Evolutionary conservation across 2,113 vertebrate genomes (phyloP).

Genomic region (Noctilio leporinus): DNA sequence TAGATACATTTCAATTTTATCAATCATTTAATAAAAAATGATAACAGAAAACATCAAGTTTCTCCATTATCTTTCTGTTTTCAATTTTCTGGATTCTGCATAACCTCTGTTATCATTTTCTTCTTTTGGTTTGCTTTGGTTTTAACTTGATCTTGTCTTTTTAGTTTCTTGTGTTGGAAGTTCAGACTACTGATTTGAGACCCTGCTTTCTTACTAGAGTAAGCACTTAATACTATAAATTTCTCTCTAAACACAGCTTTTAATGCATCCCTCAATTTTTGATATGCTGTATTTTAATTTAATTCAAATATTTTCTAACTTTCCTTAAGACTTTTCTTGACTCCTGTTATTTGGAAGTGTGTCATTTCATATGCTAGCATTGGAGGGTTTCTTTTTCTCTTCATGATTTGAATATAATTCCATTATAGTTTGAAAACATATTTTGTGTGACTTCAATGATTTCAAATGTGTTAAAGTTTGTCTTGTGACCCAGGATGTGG

Average conservation of each 20-base stretch:
- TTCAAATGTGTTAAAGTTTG: neutral
- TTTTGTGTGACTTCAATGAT: neutral
- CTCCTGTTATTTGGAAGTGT: neutral
- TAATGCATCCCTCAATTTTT: neutral
- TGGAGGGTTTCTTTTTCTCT: neutral
- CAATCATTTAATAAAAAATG: neutral
- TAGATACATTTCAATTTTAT: neutral
- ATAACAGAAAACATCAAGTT: neutral
- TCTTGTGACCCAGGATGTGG: neutral
- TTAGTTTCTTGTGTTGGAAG: neutral
- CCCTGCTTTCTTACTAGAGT: neutral
- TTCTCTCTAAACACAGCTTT: neutral
- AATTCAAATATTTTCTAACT: slow-evolving; percentile 21
- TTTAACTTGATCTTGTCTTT: slow-evolving; percentile 6
- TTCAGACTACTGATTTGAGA: neutral
- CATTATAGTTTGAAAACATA: neutral
- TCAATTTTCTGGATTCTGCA: neutral
- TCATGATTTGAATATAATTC: neutral
- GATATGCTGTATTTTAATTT: neutral
- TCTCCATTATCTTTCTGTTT: neutral
- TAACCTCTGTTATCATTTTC: neutral
- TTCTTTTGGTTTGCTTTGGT: neutral
- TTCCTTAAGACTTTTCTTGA: neutral
- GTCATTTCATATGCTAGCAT: neutral
- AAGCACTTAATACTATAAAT: neutral